Evolutionary conservation across 2,113 vertebrate species (phyloP), one percentile per base, ranked within the genome.

Genomic region (Lethenteron reissneri): DNA sequence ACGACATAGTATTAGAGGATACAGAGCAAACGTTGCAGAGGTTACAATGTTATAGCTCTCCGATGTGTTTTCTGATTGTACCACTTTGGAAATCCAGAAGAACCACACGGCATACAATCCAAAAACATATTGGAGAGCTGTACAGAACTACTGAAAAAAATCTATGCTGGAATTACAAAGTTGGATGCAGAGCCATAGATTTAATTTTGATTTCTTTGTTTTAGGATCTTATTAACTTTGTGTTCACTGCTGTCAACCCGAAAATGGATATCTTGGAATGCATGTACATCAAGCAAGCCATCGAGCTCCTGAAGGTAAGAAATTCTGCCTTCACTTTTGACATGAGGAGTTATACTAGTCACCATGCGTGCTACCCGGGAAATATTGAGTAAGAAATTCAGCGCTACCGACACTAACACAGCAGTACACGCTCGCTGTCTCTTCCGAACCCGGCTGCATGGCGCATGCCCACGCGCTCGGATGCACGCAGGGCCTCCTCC

Each of bases 221-320:
- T 73, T 74, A 86, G 85, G 84, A 85, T 74, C 57, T 86, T 74
- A 74, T 88, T 73, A 81, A 85, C 78, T 88, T 87, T 77, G 78
- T 86, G 71, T 83, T 73, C 75, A 86, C 84, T 21, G 76, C 82
- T 5, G 78, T 85, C 74, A 79, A 78, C 73, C 83, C 86, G 15
- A 87, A 87, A 81, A 88, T 88, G 84, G 76, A 77, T 3, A 74
- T 86, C 73, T 79, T 88, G 77, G 86, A 88, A 75, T 87, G 85
- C 57, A 84, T 86, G 83, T 87, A 86, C 82, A 85, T 88, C 80
- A 84, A 79, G 72, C 87, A 88, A 81, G 84, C 85, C 4, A 85
- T 83, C 71, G 84, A 86, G 79, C 80, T 88, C 71, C 80, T 88
- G 74, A 82, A 87, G 83, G 85, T 87, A 80, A 74, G 17, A 10